Evolutionary conservation across 1,140 invertebrate species (phyloP).

Genomic region (Hydropsyche tenuis): DNA sequence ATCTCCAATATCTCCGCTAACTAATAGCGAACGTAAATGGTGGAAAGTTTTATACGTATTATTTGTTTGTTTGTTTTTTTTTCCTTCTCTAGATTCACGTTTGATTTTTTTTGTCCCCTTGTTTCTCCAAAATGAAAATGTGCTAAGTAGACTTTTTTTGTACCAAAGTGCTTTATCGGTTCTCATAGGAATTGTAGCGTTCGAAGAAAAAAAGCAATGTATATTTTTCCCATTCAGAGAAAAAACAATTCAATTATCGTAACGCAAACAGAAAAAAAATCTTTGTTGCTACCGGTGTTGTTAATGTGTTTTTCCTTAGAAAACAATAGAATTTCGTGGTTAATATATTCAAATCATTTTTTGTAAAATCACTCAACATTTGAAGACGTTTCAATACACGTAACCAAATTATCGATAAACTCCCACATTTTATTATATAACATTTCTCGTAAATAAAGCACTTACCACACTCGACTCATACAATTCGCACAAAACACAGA

Average conservation of each 20-base stretch:
- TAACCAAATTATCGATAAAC: too few species aligned
- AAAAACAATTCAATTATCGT: slow-evolving; percentile 18
- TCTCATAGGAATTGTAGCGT: slow-evolving; percentile 19
- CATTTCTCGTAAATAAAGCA: too few species aligned
- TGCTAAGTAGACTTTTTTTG: neutral
- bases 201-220: neutral
- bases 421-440: too few species aligned
- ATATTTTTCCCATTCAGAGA: neutral
- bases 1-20: neutral
- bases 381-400: too few species aligned
- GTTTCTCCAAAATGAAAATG: neutral
- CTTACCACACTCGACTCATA: too few species aligned
- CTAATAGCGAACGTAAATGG: neutral
- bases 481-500: too few species aligned
- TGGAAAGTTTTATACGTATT: neutral
- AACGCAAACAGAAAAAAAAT: slow-evolving; percentile 2
- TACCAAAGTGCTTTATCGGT: neutral
- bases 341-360: neutral
- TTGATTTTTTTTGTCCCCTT: neutral
- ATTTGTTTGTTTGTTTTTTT: too few species aligned
- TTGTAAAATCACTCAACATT: neutral
- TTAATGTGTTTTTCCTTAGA: neutral
- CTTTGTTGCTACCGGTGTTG: neutral
- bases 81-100: too few species aligned
- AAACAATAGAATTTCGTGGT: neutral